These are phyloP conservation scores for Marmota monax DNA, from an alignment of 2,113 vertebrate genomes.

Conservation along the genomic window DNA sequence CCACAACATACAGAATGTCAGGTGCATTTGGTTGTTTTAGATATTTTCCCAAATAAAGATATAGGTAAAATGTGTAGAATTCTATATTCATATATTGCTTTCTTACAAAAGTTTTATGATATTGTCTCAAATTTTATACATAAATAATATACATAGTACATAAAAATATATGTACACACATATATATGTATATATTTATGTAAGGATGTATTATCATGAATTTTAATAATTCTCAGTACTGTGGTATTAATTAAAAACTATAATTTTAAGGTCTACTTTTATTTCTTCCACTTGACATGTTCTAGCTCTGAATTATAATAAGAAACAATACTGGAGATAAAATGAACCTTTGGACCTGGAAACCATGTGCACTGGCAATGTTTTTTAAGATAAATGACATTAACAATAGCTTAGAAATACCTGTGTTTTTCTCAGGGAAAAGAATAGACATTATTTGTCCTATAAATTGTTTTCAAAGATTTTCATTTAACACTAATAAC, in stretches of 20 bases:
- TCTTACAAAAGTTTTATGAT: neutral
- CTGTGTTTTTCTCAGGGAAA: neutral
- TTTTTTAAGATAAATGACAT: conserved; percentile 24
- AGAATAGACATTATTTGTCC: neutral
- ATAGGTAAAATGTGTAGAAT: neutral
- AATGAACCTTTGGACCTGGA: neutral
- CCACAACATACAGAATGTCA: neutral
- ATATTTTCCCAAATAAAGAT: neutral
- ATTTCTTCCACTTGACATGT: neutral
- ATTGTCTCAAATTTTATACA: neutral
- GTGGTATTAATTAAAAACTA: neutral
- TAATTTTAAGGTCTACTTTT: neutral
- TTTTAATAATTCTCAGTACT: neutral
- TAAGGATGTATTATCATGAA: neutral
- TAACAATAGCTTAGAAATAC: neutral
- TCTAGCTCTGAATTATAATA: neutral
- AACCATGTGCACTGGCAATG: neutral
- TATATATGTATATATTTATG: neutral
- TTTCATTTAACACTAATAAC: neutral
- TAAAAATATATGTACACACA: neutral
- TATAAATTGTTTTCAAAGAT: neutral
- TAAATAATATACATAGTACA: neutral
- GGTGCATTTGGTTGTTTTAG: neutral
- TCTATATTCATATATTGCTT: neutral
- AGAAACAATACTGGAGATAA: neutral